phyloP scores from a whole-genome alignment of 2,888 invertebrate species.

The Xestia xanthographa region DNA sequence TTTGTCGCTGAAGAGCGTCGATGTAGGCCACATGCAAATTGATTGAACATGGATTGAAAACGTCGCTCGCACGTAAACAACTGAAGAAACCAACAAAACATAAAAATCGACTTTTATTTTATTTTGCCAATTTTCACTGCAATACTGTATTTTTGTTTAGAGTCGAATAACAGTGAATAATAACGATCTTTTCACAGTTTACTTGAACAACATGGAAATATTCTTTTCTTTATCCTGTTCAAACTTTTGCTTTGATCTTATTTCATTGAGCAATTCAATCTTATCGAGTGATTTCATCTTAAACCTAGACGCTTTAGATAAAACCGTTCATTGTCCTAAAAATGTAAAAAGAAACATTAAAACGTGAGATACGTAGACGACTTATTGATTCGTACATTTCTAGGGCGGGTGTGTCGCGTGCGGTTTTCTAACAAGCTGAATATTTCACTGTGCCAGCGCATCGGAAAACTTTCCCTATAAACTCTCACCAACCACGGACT shows the following conservation, averaged over 20 bases:
- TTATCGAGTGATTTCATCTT: conserved; percentile 32
- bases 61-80: conserved; percentile 60
- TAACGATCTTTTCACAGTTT: conserved; percentile 41
- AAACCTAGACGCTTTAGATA: conserved; percentile 31
- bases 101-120: conserved; percentile 45
- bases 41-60: conserved; percentile 74
- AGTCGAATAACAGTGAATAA: conserved; percentile 56
- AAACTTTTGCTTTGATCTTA: conserved; percentile 42
- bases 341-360: conserved; percentile 13
- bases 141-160: conserved; percentile 55
- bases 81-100: conserved; percentile 43
- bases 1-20: conserved; percentile 69
- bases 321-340: conserved; percentile 19
- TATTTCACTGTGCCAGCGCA: conserved; percentile 77
- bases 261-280: conserved; percentile 38
- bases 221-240: conserved; percentile 37
- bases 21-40: conserved; percentile 78
- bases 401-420: conserved; percentile 62
- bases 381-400: conserved; percentile 71
- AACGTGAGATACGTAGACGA: conserved; percentile 16
- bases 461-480: conserved; percentile 73
- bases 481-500: conserved; percentile 67
- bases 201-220: conserved; percentile 41
- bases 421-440: conserved; percentile 78
- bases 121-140: conserved; percentile 47